These are phyloP conservation scores for Danaus melanippus DNA, from an alignment of 1,140 invertebrate genomes.

Conservation along the genomic window DNA sequence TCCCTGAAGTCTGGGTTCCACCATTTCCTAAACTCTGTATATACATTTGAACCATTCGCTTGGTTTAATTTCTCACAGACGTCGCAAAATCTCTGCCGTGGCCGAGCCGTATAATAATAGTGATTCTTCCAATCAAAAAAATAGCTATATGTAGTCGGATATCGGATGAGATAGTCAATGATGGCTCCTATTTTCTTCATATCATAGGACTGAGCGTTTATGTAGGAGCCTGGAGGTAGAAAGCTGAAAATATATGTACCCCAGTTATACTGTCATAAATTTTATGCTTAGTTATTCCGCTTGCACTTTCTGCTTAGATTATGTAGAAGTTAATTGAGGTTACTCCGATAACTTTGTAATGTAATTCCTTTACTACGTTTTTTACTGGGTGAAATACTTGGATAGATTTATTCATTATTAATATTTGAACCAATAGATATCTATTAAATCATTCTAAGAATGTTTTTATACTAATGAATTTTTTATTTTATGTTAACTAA, in stretches of 20 bases:
- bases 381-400: too few species aligned
- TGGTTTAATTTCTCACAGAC: constrained; percentile 41
- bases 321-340: too few species aligned
- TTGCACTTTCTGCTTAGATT: too few species aligned
- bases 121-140: constrained; percentile 61
- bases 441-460: too few species aligned
- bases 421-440: too few species aligned
- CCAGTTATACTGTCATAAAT: too few species aligned
- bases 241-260: constrained; percentile 36
- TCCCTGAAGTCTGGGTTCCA: constrained; percentile 44
- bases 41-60: constrained; percentile 12
- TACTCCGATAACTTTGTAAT: too few species aligned
- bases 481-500: too few species aligned
- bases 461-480: too few species aligned
- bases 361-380: too few species aligned
- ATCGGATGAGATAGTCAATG: constrained; percentile 47
- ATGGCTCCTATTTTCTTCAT: constrained; percentile 49
- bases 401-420: too few species aligned
- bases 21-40: constrained; percentile 41
- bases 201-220: constrained; percentile 38
- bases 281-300: too few species aligned
- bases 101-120: constrained; percentile 37
- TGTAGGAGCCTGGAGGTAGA: constrained; percentile 48
- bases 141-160: constrained; percentile 38
- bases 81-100: constrained; percentile 35